phyloP scores from a whole-genome alignment of 2,888 invertebrate species.

The Acrobasis consociella region DNA sequence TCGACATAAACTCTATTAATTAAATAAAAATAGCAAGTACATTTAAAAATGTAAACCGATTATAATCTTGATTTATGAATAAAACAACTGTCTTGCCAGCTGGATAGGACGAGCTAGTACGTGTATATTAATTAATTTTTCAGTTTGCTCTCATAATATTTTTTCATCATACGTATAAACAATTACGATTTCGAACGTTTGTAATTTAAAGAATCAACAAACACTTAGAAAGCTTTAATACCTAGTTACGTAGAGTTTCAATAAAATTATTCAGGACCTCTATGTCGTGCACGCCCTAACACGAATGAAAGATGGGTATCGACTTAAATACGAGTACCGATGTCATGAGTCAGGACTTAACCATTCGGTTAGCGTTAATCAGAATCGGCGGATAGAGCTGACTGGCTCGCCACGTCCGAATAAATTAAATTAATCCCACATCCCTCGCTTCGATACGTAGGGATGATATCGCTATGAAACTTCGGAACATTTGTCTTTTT shows the following conservation, averaged over 20 bases:
- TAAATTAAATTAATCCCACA: conserved; percentile 47
- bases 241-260: background rate
- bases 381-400: conserved; percentile 41
- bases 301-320: conserved; percentile 38
- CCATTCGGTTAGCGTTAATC: conserved; percentile 51
- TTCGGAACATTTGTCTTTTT: conserved; percentile 15
- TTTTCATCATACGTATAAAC: too few species aligned
- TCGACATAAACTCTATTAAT: too few species aligned
- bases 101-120: too few species aligned
- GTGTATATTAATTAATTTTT: too few species aligned
- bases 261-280: background rate
- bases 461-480: conserved; percentile 14
- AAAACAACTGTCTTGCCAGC: too few species aligned
- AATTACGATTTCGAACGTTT: too few species aligned
- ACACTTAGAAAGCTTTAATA: too few species aligned
- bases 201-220: too few species aligned
- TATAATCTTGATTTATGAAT: too few species aligned
- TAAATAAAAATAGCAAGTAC: too few species aligned
- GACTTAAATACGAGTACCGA: conserved; percentile 38
- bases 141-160: too few species aligned
- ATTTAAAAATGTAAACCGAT: too few species aligned
- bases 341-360: conserved; percentile 46
- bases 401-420: conserved; percentile 40
- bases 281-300: conserved; percentile 19
- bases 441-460: conserved; percentile 32